Evolutionary conservation across 2,113 vertebrate species (phyloP), one percentile per base, ranked within the genome.

Genomic region (Tapirus terrestris): DNA sequence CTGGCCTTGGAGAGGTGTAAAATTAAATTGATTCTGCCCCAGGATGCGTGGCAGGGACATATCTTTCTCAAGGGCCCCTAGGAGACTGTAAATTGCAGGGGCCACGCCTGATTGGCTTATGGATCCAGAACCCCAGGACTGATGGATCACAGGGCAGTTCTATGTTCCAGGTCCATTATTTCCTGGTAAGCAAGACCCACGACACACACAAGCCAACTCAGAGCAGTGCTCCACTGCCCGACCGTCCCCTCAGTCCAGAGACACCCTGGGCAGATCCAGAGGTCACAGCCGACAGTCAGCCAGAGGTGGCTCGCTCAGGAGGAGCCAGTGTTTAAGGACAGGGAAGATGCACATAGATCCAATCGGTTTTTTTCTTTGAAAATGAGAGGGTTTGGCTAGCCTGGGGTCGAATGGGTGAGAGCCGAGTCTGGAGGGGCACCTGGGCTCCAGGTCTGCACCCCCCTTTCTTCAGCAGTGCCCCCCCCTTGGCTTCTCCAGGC

Each of bases 1-100:
- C 81, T 61, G 58, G 65, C 96, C 87, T 96, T 51, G 48, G 25
- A 85, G 70, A 89, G 67, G 53, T 77, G 10, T 80, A 94, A 89
- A 96, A 29, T 43, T 76, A 95, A 91, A 92, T 39, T 67, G 91
- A 84, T 96, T 4, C 84, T 91, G 95, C 10, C 70, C 92, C 48
- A 67, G 70, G 17, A 70, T 9, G 18, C 0, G 8, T 9, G 27
- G 79, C 79, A 83, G 13, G 80, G 63, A 76, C 39, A 39, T 93
- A 27, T 8, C 89, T 53, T 53, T 60, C 93, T 65, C 88, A 85
- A 97, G 97, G 61, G 86, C 11, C 80, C 58, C 67, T 48, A 93
- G 85, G 0, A 92, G 33, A 94, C 84, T 63, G 39, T 43, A 5
- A 31, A 85, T 92, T 39, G 7, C 88, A 77, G 70, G 45, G 53